Evolutionary conservation across 2,797 vertebrate species (phyloP).

Genomic region (Cephalopachus bancanus): DNA sequence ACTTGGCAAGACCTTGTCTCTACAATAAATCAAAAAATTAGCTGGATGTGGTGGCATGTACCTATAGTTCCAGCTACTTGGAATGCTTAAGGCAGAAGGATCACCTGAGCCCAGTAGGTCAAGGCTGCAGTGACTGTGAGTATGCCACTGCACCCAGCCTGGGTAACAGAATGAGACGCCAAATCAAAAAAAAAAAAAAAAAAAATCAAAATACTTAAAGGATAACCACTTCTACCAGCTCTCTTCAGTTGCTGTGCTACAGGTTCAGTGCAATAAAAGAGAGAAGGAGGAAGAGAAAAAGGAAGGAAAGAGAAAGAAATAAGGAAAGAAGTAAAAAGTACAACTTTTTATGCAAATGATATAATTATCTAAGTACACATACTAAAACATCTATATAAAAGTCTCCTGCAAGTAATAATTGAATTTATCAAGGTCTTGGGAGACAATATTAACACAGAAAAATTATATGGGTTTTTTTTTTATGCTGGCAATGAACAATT

Average conservation of each 20-base stretch:
- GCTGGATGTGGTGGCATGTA: too few relatives aligned
- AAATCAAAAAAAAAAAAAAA: too few relatives aligned
- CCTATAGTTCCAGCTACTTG: too few relatives aligned
- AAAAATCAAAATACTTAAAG: neutral
- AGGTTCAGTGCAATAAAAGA: neutral
- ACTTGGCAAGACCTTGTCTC: too few relatives aligned
- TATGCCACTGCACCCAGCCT: too few relatives aligned
- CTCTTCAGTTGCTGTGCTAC: neutral
- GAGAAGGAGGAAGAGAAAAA: neutral
- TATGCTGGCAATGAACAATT: neutral
- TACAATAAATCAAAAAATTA: too few relatives aligned
- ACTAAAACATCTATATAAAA: slow-evolving; percentile 12
- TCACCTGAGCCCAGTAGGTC: too few relatives aligned
- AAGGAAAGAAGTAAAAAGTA: neutral
- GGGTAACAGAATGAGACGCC: too few relatives aligned
- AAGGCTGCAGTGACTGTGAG: too few relatives aligned
- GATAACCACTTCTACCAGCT: neutral
- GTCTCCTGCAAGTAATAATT: neutral
- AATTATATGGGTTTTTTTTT: neutral
- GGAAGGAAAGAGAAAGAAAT: neutral
- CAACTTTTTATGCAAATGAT: slow-evolving; percentile 34
- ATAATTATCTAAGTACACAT: neutral
- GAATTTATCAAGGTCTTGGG: slow-evolving; percentile 10
- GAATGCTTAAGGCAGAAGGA: too few relatives aligned
- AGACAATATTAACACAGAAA: slow-evolving; percentile 16